Base-by-base conservation (phyloP, 1,140 invertebrate genomes). In the Andrena cerasifolii region DNA sequence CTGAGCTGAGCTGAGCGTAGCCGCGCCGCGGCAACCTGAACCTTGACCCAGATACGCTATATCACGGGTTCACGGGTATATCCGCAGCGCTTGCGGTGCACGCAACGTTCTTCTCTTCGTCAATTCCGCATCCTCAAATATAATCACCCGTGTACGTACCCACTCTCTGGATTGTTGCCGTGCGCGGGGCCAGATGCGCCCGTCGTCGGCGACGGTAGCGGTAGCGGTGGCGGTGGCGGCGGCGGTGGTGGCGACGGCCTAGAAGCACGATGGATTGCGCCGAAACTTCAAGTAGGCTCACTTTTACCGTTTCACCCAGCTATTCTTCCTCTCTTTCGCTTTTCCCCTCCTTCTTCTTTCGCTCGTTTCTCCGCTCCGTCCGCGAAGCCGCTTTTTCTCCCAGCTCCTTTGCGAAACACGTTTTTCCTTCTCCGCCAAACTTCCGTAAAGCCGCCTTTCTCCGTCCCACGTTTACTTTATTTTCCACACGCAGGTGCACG, bases 211-310 rank as follows among this genome's bases (percentile, higher is more conserved):
- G 84, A 73, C 82, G 74, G 43, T 70, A 78, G 56, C 59, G 54
- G 45, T 68, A 33, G 58, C 76, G 40, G 66, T 45, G 65, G 58
- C 70, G 65, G 45, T 68, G 68, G 40, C 65, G 71, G 66, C 77
- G 71, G 43, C 77, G 74, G 49, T 61, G 74, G 36, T 82, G 76
- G 82, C 74, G 74, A 63, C 84, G 81, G 82, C 79, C 68, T 84
- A 85, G 67, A 85, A 85, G 84, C 88, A 89, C 78, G 86, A 92
- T 92, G 91, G 91, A 92, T 89, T 92, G 91, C 89, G 89, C 89
- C 72, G 91, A 91, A 85, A 89, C 87, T 82, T 92, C 91, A 91
- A 92, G 91, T 92, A 92, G 83, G 90, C 76, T 81, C 33, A 68
- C 68, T 75, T 84, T 84, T 80, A 67, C 45, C 56, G 74, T 49